A percentile compares a stretch with the other conserved stretches of the same genome.
Evolutionary conservation across 2,113 vertebrate genomes (phyloP).

Genomic region (Hippocampus comes): DNA sequence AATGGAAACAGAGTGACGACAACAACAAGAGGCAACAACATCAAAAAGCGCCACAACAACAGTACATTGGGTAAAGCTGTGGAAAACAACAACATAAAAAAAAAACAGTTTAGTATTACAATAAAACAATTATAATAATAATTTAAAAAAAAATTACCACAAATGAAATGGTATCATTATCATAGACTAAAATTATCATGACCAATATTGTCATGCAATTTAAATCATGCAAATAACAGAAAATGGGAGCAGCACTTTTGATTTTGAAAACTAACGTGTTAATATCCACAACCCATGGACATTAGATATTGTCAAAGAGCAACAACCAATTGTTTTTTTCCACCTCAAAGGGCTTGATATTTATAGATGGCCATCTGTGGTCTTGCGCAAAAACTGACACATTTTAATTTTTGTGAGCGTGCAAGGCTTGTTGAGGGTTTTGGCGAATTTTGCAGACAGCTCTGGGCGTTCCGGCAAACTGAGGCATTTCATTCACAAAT

Average conservation of each 20-base stretch:
- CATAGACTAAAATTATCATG: not conserved
- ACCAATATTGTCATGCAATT: not conserved
- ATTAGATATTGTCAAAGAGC: not conserved
- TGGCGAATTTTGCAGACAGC: too few species aligned
- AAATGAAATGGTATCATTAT: not conserved
- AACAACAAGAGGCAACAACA: not conserved
- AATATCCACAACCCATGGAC: not conserved
- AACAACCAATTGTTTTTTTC: not conserved
- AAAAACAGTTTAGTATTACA: not conserved
- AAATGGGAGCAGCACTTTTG: not conserved
- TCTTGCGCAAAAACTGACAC: too few species aligned
- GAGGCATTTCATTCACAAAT: too few species aligned
- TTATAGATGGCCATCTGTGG: too few species aligned
- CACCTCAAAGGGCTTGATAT: not conserved
- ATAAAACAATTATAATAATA: too few species aligned
- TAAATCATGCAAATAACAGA: not conserved
- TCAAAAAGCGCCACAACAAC: not conserved
- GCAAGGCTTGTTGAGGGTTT: too few species aligned
- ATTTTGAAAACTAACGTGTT: not conserved
- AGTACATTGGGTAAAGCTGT: not conserved
- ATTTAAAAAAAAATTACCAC: not conserved
- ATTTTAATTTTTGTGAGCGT: too few species aligned
- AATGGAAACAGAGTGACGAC: not conserved
- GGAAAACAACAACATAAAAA: not conserved
- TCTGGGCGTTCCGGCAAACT: too few species aligned